Conservation (phyloP, 2,113 vertebrate species). For the Capreolus pygargus region DNA sequence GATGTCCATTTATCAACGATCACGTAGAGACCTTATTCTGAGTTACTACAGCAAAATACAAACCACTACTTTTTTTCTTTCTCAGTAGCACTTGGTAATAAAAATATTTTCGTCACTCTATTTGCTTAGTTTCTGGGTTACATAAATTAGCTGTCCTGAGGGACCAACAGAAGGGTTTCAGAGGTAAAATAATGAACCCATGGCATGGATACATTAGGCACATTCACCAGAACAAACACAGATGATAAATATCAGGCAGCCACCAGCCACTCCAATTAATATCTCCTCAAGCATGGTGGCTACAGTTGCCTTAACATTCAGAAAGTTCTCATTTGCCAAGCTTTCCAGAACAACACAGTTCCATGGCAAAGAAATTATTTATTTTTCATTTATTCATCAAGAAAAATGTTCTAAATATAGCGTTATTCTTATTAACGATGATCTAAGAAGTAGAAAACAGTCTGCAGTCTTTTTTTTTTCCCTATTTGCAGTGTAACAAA, state of each 20-base stretch:
- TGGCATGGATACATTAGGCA: not conserved
- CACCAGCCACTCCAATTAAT: not conserved
- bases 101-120: not conserved
- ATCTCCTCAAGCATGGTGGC: not conserved
- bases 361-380: not conserved
- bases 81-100: not conserved
- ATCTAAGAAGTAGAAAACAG: constrained; percentile 20
- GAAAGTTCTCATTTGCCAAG: not conserved
- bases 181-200: constrained; percentile 16
- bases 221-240: not conserved
- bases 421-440: not conserved
- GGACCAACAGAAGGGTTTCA: not conserved
- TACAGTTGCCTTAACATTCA: not conserved
- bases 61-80: not conserved
- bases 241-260: not conserved
- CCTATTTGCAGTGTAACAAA: not conserved
- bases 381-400: constrained; percentile 31
- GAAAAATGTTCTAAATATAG: constrained; percentile 33
- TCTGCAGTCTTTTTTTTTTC: not conserved
- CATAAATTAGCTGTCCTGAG: not conserved
- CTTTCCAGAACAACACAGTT: not conserved
- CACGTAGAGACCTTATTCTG: not conserved
- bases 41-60: not conserved
- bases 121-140: not conserved
- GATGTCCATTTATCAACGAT: not conserved